phyloP scores from a whole-genome alignment of 2,797 vertebrate species.

The Graptemys geographica region DNA sequence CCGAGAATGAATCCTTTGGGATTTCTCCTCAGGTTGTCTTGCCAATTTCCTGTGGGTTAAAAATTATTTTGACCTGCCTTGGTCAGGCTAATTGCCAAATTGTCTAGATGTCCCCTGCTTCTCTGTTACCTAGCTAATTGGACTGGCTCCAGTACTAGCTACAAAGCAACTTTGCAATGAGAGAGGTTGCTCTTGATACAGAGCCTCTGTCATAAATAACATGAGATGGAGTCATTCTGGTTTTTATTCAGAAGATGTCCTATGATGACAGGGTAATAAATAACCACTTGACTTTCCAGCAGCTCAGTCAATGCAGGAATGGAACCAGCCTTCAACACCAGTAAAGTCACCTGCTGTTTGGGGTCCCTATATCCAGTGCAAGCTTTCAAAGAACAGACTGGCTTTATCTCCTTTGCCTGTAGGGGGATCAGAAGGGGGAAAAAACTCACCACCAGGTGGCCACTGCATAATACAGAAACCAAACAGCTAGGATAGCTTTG shows the following conservation, averaged over 20 bases:
- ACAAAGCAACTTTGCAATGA: conserved; percentile 2
- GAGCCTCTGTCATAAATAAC: conserved; percentile 17
- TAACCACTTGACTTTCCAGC: neutral
- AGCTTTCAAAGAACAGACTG: neutral
- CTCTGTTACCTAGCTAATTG: conserved; percentile 59
- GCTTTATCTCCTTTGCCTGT: neutral
- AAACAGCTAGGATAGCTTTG: neutral
- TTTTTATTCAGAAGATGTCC: neutral
- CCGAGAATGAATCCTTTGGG: conserved; percentile 25
- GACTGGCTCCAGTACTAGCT: conserved; percentile 46
- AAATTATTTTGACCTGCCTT: conserved; percentile 51
- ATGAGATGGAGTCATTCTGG: conserved; percentile 24
- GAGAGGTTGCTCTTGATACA: neutral
- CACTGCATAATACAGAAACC: too few relatives aligned
- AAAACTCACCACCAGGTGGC: neutral
- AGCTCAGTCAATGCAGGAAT: neutral
- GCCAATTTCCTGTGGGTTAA: conserved; percentile 56
- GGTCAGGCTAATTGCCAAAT: conserved; percentile 64
- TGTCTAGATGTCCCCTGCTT: conserved; percentile 39
- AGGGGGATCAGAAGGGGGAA: neutral
- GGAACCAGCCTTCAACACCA: neutral
- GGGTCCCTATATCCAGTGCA: neutral
- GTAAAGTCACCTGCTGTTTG: neutral
- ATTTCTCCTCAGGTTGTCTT: conserved; percentile 56
- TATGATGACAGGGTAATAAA: neutral